Conservation (phyloP, 1,140 invertebrate species). For the Centruroides sculpturatus region DNA sequence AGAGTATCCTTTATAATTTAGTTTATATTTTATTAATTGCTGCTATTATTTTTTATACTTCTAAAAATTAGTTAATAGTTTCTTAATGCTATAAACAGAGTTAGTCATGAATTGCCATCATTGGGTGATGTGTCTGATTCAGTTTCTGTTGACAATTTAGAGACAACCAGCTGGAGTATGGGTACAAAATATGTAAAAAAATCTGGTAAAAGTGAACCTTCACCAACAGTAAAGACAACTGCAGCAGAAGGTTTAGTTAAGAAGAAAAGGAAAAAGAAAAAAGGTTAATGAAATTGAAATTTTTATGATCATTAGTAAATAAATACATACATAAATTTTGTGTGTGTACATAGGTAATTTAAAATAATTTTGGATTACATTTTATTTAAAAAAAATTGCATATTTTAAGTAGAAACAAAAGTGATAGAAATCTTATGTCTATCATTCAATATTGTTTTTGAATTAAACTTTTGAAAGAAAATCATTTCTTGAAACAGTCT, state of each 20-base stretch:
- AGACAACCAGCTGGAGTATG: constrained; percentile 72
- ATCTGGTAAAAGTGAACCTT: constrained; percentile 23
- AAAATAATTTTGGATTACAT: too few species aligned
- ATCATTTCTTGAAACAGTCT: too few species aligned
- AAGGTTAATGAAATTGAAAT: neutral
- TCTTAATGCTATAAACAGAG: neutral
- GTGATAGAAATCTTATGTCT: too few species aligned
- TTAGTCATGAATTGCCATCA: constrained; percentile 45
- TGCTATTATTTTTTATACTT: constrained; percentile 1
- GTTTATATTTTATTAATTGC: neutral
- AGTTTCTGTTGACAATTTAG: constrained; percentile 69
- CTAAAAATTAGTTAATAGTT: neutral
- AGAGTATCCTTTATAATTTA: constrained; percentile 28
- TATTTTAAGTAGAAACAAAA: too few species aligned
- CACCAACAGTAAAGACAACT: neutral
- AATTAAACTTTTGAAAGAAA: too few species aligned
- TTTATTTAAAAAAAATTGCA: too few species aligned
- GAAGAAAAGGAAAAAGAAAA: constrained; percentile 22
- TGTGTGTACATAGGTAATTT: too few species aligned
- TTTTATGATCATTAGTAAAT: too few species aligned
- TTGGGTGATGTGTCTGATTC: constrained; percentile 43
- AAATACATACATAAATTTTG: too few species aligned
- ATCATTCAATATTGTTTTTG: too few species aligned
- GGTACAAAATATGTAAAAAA: constrained; percentile 71
- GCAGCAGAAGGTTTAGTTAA: constrained; percentile 12